Conservation (phyloP, 1,140 invertebrate genomes). For the Neomicropteryx cornuta region DNA sequence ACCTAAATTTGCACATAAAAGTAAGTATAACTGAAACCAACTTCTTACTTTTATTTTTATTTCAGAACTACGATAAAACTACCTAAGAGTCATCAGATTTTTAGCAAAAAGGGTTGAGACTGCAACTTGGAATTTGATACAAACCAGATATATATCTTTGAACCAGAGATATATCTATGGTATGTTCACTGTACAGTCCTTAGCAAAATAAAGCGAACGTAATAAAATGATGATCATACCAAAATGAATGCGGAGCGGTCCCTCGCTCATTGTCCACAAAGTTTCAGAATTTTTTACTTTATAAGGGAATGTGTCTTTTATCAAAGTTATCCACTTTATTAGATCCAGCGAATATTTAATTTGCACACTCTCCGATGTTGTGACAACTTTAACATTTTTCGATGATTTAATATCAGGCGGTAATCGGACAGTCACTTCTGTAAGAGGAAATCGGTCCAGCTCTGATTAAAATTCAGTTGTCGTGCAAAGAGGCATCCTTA, state of each 20-base stretch:
- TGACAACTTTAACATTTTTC: slow-evolving; percentile 53
- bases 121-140: too few relatives aligned
- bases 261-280: slow-evolving; percentile 69
- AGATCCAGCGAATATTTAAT: slow-evolving; percentile 23
- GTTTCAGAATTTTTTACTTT: slow-evolving; percentile 63
- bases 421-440: slow-evolving; percentile 56
- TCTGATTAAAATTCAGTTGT: background rate
- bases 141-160: too few relatives aligned
- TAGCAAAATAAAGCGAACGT: slow-evolving; percentile 1
- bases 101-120: too few relatives aligned
- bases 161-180: too few relatives aligned
- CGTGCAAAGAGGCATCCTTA: too few relatives aligned
- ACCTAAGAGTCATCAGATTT: too few relatives aligned
- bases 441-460: slow-evolving; percentile 8
- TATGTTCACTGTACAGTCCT: background rate
- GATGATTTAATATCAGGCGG: slow-evolving; percentile 44
- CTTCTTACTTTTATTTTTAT: too few relatives aligned
- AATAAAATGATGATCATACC: slow-evolving; percentile 19
- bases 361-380: slow-evolving; percentile 48
- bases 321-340: slow-evolving; percentile 33
- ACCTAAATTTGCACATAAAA: too few relatives aligned
- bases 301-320: slow-evolving; percentile 54
- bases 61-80: too few relatives aligned
- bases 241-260: slow-evolving; percentile 43
- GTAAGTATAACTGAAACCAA: too few relatives aligned